phyloP scores from a whole-genome alignment of 2,113 vertebrate species.

The Hystrix cristata region DNA sequence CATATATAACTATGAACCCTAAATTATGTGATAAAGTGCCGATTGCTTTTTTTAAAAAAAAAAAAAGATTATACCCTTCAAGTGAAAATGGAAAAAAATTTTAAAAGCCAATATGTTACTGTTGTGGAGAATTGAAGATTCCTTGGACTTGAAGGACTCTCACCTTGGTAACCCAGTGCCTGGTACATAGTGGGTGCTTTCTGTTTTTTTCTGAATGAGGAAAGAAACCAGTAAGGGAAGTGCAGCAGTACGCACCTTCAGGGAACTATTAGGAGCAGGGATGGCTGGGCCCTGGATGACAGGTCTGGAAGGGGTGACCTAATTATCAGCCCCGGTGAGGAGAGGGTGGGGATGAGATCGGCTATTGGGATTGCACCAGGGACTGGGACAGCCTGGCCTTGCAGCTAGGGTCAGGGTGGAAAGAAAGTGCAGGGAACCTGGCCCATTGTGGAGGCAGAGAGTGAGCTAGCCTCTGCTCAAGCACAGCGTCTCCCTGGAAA shows the following conservation, averaged over 20 bases:
- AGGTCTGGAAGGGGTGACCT: conserved; percentile 44
- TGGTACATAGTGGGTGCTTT: not conserved
- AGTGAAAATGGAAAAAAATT: conserved; percentile 14
- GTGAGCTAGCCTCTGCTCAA: not conserved
- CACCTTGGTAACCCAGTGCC: not conserved
- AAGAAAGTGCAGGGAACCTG: not conserved
- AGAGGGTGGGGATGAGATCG: conserved; percentile 16
- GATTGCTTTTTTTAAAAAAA: not conserved
- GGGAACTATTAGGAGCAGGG: not conserved
- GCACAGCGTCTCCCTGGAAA: not conserved
- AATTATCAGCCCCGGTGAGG: not conserved
- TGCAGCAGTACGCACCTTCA: not conserved
- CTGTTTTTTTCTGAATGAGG: not conserved
- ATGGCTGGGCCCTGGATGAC: not conserved
- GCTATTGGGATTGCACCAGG: not conserved
- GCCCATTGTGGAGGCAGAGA: not conserved
- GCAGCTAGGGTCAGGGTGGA: not conserved
- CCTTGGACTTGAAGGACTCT: not conserved
- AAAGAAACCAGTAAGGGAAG: not conserved
- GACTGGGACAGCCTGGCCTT: not conserved
- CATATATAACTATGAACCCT: conserved; percentile 19
- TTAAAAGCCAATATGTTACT: not conserved
- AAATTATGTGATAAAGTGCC: not conserved
- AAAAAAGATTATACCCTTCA: not conserved
- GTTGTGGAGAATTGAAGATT: not conserved